These are phyloP conservation scores for Acanthococcus lagerstroemiae DNA, from an alignment of 2,888 invertebrate genomes.

Conservation along the genomic window DNA sequence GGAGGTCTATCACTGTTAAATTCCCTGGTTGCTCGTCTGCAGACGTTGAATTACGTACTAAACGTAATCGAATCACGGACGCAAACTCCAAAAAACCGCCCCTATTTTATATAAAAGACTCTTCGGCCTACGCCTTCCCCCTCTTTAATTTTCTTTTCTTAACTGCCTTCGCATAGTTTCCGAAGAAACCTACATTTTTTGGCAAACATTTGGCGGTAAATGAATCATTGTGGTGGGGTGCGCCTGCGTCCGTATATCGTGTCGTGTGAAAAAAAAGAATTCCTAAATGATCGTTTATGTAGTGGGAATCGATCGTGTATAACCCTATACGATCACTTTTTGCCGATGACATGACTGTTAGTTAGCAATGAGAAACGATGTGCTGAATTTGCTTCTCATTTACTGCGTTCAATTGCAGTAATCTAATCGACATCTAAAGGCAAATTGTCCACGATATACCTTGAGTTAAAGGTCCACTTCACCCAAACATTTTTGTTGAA, in stretches of 20 bases:
- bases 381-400: too few relatives aligned
- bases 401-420: too few relatives aligned
- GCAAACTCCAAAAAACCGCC: slow-evolving; percentile 26
- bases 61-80: slow-evolving; percentile 31
- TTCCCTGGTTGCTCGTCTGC: slow-evolving; percentile 29
- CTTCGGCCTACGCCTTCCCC: slow-evolving; percentile 12
- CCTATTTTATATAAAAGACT: slow-evolving; percentile 25
- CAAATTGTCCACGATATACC: too few relatives aligned
- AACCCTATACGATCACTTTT: too few relatives aligned
- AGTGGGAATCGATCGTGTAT: too few relatives aligned
- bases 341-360: too few relatives aligned
- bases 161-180: slow-evolving; percentile 19
- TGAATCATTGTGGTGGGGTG: background rate
- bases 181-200: background rate
- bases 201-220: background rate
- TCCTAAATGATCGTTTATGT: too few relatives aligned
- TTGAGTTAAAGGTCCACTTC: too few relatives aligned
- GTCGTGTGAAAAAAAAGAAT: too few relatives aligned
- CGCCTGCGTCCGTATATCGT: background rate
- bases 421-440: too few relatives aligned
- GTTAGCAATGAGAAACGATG: too few relatives aligned
- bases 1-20: slow-evolving; percentile 30
- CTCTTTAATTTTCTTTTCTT: slow-evolving; percentile 27
- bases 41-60: slow-evolving; percentile 29
- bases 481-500: too few relatives aligned